Percentiles rank a stretch among this genome's conserved stretches.
These are phyloP conservation scores for Oedothorax gibbosus DNA, from an alignment of 1,140 invertebrate species.

Conservation along the genomic window DNA sequence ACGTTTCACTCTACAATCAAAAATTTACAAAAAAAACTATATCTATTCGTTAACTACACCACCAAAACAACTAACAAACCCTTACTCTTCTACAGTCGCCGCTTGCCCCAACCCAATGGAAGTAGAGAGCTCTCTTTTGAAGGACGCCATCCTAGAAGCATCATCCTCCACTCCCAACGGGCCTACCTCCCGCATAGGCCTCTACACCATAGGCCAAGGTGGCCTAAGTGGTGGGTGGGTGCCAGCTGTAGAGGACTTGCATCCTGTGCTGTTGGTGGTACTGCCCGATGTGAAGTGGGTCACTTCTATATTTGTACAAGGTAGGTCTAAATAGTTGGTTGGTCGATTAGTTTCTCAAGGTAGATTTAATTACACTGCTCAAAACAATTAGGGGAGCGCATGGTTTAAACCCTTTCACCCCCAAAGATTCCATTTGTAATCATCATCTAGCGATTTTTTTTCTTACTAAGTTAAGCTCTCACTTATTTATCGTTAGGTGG, in stretches of 20 bases:
- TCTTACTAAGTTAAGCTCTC: too few species aligned
- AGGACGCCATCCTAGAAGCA: conserved; percentile 17
- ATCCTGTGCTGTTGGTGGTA: conserved; percentile 79
- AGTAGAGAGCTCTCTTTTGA: conserved; percentile 8
- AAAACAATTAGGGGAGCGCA: too few species aligned
- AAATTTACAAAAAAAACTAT: neutral
- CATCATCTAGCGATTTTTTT: too few species aligned
- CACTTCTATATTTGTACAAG: conserved; percentile 44
- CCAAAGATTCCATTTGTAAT: too few species aligned
- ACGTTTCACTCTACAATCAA: neutral
- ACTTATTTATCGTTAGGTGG: too few species aligned
- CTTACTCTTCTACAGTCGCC: conserved; percentile 3
- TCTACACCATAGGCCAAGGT: conserved; percentile 2
- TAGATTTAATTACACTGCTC: too few species aligned
- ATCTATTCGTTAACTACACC: neutral
- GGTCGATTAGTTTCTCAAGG: too few species aligned
- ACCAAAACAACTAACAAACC: neutral
- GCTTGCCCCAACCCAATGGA: conserved; percentile 31
- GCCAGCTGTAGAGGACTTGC: conserved; percentile 72
- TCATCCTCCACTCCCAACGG: conserved; percentile 31
- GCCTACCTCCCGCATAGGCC: neutral
- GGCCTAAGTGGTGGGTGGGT: conserved; percentile 74
- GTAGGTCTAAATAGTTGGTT: conserved; percentile 1
- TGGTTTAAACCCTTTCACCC: too few species aligned
- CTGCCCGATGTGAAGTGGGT: conserved; percentile 66